A percentile compares a stretch with the other conserved stretches of the same genome.
phyloP scores from a whole-genome alignment of 2,113 vertebrate genomes.

The Geococcyx californianus region DNA sequence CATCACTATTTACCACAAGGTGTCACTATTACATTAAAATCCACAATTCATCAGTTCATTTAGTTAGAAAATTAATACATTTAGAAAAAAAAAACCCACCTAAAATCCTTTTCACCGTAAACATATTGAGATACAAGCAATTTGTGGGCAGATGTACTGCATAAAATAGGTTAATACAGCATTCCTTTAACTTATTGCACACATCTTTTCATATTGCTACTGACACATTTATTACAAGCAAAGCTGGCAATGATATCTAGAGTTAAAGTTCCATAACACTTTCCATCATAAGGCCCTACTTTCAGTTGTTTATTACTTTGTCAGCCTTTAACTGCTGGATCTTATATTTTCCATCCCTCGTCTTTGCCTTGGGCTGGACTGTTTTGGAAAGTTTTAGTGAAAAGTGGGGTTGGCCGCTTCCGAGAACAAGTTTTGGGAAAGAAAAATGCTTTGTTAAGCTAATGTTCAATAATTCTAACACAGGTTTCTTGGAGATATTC shows the following conservation, averaged over 20 bases:
- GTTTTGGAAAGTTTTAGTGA: slow-evolving; percentile 34
- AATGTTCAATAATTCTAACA: not conserved
- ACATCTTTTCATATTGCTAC: slow-evolving; percentile 39
- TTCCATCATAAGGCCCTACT: slow-evolving; percentile 33
- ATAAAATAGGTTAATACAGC: not conserved
- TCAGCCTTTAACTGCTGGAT: slow-evolving; percentile 18
- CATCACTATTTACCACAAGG: slow-evolving; percentile 63
- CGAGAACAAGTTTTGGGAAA: not conserved
- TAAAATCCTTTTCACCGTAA: not conserved
- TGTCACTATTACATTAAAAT: slow-evolving; percentile 68
- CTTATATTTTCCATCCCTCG: slow-evolving; percentile 2
- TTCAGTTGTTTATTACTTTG: slow-evolving; percentile 51
- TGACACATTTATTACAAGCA: slow-evolving; percentile 56
- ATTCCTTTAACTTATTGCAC: not conserved
- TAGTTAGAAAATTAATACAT: not conserved
- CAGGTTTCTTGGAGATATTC: not conserved
- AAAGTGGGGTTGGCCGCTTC: slow-evolving; percentile 11
- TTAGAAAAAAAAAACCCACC: accelerated
- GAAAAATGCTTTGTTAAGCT: not conserved
- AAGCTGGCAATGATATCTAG: slow-evolving; percentile 51
- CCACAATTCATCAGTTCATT: not conserved
- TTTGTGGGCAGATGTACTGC: not conserved
- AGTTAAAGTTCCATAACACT: slow-evolving; percentile 31
- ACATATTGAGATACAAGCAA: not conserved
- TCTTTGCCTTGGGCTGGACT: not conserved